Evolutionary conservation across 2,888 invertebrate species (phyloP).

Genomic region (Poecilus cupreus): DNA sequence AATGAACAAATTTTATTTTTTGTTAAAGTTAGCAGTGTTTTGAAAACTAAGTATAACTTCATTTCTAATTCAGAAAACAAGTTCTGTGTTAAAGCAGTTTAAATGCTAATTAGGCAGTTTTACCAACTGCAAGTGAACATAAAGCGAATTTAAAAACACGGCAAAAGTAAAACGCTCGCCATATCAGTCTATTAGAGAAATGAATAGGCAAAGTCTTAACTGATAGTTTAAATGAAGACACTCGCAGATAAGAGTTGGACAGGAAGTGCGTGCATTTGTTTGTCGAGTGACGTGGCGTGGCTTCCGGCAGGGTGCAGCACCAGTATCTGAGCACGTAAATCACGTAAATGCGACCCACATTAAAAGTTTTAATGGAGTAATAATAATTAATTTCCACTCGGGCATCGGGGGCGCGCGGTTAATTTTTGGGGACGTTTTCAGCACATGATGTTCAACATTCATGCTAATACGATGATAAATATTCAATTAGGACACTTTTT

Average conservation of each 20-base stretch:
- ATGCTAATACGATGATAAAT: not conserved
- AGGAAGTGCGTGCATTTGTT: not conserved
- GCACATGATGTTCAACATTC: not conserved
- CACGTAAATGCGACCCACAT: not conserved
- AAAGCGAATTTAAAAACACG: too few relatives aligned
- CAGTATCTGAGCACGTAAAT: not conserved
- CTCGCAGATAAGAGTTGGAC: not conserved
- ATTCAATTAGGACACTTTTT: not conserved
- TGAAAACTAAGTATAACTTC: too few relatives aligned
- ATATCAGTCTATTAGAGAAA: too few relatives aligned
- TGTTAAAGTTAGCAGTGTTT: too few relatives aligned
- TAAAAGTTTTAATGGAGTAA: conserved; percentile 30
- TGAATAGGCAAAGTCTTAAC: too few relatives aligned
- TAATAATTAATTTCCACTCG: conserved; percentile 28
- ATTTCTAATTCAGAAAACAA: too few relatives aligned
- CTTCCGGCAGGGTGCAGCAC: not conserved
- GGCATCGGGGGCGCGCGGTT: conserved; percentile 8
- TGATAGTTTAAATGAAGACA: not conserved
- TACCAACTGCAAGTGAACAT: not conserved
- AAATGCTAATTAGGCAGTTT: not conserved
- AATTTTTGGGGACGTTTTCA: conserved; percentile 8
- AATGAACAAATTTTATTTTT: too few relatives aligned
- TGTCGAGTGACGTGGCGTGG: not conserved
- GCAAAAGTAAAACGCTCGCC: too few relatives aligned
- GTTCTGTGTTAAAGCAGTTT: not conserved